Percentiles rank a stretch among this genome's conserved stretches.
phyloP scores from a whole-genome alignment of 2,113 vertebrate species.

The Edolisoma coerulescens region DNA sequence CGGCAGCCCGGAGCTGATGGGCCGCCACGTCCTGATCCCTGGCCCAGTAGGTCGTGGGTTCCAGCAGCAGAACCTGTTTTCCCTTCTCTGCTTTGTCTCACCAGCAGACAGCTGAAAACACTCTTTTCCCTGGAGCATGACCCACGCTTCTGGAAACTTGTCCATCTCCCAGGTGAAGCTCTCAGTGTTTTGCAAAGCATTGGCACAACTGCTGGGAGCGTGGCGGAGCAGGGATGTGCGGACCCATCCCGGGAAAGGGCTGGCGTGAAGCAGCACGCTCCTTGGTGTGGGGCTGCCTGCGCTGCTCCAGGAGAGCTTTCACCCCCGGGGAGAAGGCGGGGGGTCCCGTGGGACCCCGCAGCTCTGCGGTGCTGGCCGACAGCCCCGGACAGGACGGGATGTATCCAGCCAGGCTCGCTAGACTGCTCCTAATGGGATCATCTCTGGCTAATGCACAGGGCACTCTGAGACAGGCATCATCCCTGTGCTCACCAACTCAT shows the following conservation, averaged over 20 bases:
- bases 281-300: neutral
- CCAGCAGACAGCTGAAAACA: neutral
- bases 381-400: rapidly evolving
- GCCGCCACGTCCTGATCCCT: neutral
- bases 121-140: neutral
- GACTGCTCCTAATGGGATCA: neutral
- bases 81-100: neutral
- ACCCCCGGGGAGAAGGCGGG: neutral
- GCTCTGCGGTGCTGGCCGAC: rapidly evolving
- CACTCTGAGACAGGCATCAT: neutral
- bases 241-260: neutral
- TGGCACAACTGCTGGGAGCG: neutral
- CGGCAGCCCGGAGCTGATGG: slow-evolving; percentile 2
- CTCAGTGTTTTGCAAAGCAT: neutral
- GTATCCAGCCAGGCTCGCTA: neutral
- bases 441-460: neutral
- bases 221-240: rapidly evolving
- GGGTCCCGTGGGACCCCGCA: rapidly evolving
- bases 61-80: slow-evolving; percentile 19
- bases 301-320: neutral
- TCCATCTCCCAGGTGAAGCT: neutral
- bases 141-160: neutral
- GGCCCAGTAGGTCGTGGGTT: neutral
- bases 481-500: neutral
- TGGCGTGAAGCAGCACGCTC: rapidly evolving